phyloP scores from a whole-genome alignment of 2,888 invertebrate genomes.

The Caprella mutica region DNA sequence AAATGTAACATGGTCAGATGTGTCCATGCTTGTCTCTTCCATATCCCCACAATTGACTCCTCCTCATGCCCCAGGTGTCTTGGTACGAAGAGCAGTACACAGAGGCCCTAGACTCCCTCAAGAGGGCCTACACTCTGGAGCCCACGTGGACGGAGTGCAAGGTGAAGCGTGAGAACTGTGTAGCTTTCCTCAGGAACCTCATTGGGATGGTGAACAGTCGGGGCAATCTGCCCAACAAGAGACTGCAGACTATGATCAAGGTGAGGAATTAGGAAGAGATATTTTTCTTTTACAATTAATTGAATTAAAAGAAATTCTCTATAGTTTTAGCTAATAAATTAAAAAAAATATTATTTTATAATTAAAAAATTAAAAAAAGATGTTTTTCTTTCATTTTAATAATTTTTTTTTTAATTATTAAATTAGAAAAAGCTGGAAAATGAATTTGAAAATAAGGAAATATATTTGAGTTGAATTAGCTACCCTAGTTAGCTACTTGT shows the following conservation, averaged over 20 bases:
- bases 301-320: background rate
- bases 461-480: no score
- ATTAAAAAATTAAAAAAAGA: no score
- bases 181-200: constrained; percentile 54
- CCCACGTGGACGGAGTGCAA: constrained; percentile 62
- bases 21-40: no score
- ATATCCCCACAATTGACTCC: no score
- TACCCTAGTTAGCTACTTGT: no score
- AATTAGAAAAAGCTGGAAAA: no score
- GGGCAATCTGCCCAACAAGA: constrained; percentile 41
- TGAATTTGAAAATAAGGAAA: no score
- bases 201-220: constrained; percentile 38
- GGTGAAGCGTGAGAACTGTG: constrained; percentile 50
- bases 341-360: background rate
- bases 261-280: no score
- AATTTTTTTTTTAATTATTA: no score
- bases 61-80: constrained; percentile 8
- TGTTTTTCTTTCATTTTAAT: no score
- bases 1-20: no score
- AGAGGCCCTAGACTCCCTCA: constrained; percentile 57
- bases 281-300: no score
- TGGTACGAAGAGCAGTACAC: constrained; percentile 56
- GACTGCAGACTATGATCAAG: constrained; percentile 37
- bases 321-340: background rate
- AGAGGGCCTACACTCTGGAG: constrained; percentile 55